Evolutionary conservation across 2,888 invertebrate genomes (phyloP).

Genomic region (Dyspetes luteomarginatus): DNA sequence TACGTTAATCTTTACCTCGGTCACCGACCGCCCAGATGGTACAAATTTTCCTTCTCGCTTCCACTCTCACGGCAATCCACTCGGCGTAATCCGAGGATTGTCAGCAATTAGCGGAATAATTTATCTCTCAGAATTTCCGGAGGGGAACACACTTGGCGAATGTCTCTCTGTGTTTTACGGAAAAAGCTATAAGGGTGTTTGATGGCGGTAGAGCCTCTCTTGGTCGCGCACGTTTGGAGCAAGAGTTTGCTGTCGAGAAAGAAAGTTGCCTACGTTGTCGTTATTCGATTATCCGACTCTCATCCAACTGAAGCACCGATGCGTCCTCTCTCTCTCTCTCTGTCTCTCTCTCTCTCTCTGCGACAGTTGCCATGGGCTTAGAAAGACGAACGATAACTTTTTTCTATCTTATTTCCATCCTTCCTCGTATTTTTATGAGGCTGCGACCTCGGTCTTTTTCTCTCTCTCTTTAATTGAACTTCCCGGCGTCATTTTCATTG

Average conservation of each 20-base stretch:
- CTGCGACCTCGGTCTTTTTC: background rate
- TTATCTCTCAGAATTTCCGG: slow-evolving; percentile 41
- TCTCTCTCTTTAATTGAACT: background rate
- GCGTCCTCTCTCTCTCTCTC: too few species aligned
- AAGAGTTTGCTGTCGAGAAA: background rate
- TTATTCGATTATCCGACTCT: background rate
- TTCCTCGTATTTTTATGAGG: background rate
- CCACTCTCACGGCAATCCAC: slow-evolving; percentile 47
- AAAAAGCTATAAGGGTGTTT: slow-evolving; percentile 12
- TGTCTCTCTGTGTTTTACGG: background rate
- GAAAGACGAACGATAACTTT: slow-evolving; percentile 10
- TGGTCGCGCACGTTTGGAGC: background rate
- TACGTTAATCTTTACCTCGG: slow-evolving; percentile 53
- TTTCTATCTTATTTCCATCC: background rate
- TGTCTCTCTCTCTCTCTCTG: too few species aligned
- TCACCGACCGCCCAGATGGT: slow-evolving; percentile 42
- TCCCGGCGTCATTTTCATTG: background rate
- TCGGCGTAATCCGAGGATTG: slow-evolving; percentile 62
- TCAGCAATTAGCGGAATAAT: slow-evolving; percentile 67
- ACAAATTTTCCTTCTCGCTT: slow-evolving; percentile 40
- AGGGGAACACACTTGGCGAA: background rate
- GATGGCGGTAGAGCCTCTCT: background rate
- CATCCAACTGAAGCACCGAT: background rate
- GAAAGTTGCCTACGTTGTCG: background rate
- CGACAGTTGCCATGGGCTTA: background rate